These are phyloP conservation scores for Australoheros facetus DNA, from an alignment of 2,797 vertebrate genomes.

Conservation along the genomic window DNA sequence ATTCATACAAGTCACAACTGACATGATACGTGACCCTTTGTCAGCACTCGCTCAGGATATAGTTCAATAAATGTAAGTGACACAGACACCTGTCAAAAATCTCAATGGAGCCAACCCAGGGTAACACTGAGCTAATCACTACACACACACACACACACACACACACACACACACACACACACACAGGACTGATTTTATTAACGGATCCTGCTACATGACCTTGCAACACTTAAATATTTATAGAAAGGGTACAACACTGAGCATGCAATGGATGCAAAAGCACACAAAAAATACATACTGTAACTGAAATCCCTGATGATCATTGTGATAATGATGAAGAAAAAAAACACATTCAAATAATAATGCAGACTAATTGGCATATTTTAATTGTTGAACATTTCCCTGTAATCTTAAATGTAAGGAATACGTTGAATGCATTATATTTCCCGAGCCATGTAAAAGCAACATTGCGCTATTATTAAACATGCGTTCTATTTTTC, in stretches of 20 bases:
- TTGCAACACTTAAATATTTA: neutral
- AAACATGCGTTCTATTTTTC: neutral
- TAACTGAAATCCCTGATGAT: neutral
- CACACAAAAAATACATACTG: neutral
- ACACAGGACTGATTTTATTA: neutral
- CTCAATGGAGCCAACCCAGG: conserved; percentile 25
- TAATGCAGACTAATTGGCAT: neutral
- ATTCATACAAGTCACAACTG: neutral
- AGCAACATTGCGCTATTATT: neutral
- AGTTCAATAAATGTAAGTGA: conserved; percentile 55
- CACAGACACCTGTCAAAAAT: conserved; percentile 41
- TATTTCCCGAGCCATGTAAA: neutral
- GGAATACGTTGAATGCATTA: neutral
- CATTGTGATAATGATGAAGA: neutral
- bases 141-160: neutral
- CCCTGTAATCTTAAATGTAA: neutral
- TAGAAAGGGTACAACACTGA: neutral
- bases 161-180: neutral
- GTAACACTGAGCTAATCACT: neutral
- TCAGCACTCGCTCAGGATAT: conserved; percentile 45
- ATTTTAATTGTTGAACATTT: neutral
- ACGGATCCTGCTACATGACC: conserved; percentile 1
- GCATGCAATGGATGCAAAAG: neutral
- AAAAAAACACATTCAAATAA: neutral
- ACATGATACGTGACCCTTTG: conserved; percentile 36